A percentile compares a stretch with the other conserved stretches of the same genome.
These are phyloP conservation scores for Eidolon dupreanum DNA, from an alignment of 2,797 vertebrate genomes.

Conservation along the genomic window DNA sequence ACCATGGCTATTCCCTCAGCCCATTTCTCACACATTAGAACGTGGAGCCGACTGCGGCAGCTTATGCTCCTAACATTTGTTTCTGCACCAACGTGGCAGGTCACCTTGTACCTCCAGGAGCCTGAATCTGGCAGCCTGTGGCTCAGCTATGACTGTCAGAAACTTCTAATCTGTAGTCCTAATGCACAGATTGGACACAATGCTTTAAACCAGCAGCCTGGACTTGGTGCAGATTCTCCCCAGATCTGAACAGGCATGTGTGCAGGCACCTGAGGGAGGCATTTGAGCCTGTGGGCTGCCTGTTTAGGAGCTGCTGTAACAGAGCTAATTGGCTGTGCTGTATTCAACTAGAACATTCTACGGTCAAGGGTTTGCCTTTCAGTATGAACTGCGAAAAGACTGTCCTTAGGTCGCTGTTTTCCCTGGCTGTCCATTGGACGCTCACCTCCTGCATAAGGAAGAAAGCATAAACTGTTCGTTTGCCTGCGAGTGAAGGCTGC, in stretches of 20 bases:
- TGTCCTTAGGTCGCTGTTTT: neutral
- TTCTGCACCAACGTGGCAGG: too few relatives aligned
- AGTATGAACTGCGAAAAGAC: neutral
- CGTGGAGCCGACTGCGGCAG: too few relatives aligned
- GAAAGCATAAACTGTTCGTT: neutral
- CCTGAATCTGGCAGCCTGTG: neutral
- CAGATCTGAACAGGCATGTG: neutral
- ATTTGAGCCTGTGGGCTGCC: neutral
- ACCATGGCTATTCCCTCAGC: neutral
- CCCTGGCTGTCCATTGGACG: neutral
- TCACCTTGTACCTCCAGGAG: neutral
- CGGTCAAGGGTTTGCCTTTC: slow-evolving; percentile 29
- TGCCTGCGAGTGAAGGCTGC: neutral
- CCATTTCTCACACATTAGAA: neutral
- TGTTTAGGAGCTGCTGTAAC: slow-evolving; percentile 35
- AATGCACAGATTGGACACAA: neutral
- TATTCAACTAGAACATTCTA: neutral
- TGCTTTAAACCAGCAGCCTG: neutral
- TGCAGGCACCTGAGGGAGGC: neutral
- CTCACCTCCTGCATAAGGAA: neutral
- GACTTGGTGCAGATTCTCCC: neutral
- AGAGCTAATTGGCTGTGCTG: slow-evolving; percentile 66
- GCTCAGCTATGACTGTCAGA: neutral
- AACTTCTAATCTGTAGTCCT: neutral
- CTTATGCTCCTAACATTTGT: neutral